A percentile compares a stretch with the other conserved stretches of the same genome.
phyloP scores from a whole-genome alignment of 2,888 invertebrate genomes.

The Melikaiella ostensackeni region DNA sequence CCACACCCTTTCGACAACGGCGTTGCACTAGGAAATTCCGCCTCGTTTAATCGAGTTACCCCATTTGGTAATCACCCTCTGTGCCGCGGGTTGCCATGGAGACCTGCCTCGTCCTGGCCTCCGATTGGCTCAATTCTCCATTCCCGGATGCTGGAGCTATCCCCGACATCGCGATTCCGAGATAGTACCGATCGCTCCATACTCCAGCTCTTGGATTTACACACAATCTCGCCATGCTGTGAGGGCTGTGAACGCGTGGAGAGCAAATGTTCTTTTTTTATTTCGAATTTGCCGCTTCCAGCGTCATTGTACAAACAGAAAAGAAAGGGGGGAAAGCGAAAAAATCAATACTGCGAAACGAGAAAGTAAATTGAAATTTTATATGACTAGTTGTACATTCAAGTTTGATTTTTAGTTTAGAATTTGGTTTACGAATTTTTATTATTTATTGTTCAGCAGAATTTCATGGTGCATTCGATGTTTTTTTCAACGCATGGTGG shows the following conservation, averaged over 20 bases:
- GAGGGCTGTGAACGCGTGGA: constrained; percentile 24
- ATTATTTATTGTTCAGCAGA: too few species aligned
- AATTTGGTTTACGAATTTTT: too few species aligned
- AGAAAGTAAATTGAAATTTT: constrained; percentile 28
- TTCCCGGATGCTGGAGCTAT: constrained; percentile 53
- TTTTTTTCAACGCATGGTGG: too few species aligned
- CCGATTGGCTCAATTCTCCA: constrained; percentile 60
- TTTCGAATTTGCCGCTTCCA: constrained; percentile 27
- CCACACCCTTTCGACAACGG: constrained; percentile 51
- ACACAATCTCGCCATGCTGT: constrained; percentile 45
- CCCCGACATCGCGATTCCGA: constrained; percentile 50
- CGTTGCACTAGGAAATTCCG: constrained; percentile 59
- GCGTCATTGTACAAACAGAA: constrained; percentile 35
- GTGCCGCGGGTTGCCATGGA: constrained; percentile 70
- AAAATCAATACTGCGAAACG: constrained; percentile 24
- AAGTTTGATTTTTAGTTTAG: neutral
- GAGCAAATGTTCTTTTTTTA: constrained; percentile 31
- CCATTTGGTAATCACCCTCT: constrained; percentile 75
- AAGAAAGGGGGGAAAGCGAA: neutral
- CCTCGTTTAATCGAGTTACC: constrained; percentile 74
- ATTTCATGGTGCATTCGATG: too few species aligned
- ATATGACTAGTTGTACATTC: neutral
- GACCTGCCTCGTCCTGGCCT: constrained; percentile 63
- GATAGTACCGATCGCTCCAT: constrained; percentile 54
- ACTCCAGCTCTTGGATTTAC: constrained; percentile 47